Evolutionary conservation across 2,797 vertebrate species (phyloP).

Genomic region (Tragelaphus eurycerus): DNA sequence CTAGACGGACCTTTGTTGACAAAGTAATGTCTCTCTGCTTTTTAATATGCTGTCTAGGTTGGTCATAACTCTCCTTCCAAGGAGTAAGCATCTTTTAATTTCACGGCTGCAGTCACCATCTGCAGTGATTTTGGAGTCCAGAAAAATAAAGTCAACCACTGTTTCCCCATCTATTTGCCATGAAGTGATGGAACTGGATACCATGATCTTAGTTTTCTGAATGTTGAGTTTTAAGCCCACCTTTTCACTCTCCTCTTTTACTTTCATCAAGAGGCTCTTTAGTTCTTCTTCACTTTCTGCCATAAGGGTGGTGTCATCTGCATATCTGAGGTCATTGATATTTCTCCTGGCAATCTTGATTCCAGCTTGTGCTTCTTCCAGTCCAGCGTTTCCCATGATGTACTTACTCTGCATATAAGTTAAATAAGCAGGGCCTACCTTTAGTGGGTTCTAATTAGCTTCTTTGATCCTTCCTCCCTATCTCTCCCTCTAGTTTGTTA

Average conservation of each 20-base stretch:
- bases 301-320: not conserved
- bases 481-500: constrained; percentile 57
- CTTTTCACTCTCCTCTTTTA: not conserved
- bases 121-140: not conserved
- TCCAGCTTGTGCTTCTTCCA: not conserved
- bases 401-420: not conserved
- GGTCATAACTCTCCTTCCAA: not conserved
- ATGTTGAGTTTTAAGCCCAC: not conserved
- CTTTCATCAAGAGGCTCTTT: not conserved
- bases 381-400: not conserved
- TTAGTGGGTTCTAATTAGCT: constrained; percentile 60
- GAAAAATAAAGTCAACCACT: not conserved
- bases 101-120: not conserved
- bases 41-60: not conserved
- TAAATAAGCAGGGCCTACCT: constrained; percentile 1
- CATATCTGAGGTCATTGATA: not conserved
- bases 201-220: not conserved
- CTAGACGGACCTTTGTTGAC: not conserved
- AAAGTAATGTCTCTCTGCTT: not conserved
- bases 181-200: not conserved
- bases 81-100: not conserved
- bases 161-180: not conserved
- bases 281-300: not conserved
- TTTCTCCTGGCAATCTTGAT: not conserved
- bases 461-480: constrained; percentile 53